Percentiles rank a stretch among this genome's conserved stretches.
Conservation (phyloP, 2,888 invertebrate genomes). For the Rotaria socialis region DNA sequence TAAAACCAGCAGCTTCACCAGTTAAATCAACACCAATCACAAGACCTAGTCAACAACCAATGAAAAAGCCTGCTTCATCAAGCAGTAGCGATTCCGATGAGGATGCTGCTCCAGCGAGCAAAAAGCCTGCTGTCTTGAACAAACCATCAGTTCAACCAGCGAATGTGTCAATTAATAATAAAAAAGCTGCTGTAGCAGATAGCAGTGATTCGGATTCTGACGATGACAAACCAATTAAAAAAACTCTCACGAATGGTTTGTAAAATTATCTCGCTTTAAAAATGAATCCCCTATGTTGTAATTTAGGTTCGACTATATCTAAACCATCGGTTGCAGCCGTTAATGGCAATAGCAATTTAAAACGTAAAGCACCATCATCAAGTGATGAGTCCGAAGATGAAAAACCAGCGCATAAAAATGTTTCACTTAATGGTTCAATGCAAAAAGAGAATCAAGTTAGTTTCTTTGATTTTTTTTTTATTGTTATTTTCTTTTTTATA, state of each 20-base stretch:
- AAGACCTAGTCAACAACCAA: not conserved
- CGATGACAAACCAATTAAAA: not conserved
- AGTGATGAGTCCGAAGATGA: not conserved
- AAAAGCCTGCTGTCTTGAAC: not conserved
- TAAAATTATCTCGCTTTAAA: not conserved
- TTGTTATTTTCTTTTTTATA: not conserved
- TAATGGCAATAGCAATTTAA: not conserved
- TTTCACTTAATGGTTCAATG: not conserved
- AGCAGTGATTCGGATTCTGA: not conserved
- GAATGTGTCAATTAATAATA: not conserved
- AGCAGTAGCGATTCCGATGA: slow-evolving; percentile 22
- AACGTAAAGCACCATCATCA: slow-evolving; percentile 7
- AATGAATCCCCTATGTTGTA: not conserved
- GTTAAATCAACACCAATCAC: not conserved
- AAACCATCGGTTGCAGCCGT: not conserved
- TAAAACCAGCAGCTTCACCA: not conserved
- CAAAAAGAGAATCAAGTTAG: not conserved
- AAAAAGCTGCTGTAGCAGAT: not conserved
- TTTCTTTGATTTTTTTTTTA: not conserved
- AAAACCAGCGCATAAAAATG: not conserved
- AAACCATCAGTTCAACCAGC: not conserved
- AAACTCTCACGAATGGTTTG: not conserved
- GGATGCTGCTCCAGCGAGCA: not conserved
- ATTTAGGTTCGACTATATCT: not conserved
- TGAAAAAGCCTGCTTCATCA: slow-evolving; percentile 34